These are phyloP conservation scores for Euclidia mi DNA, from an alignment of 2,888 invertebrate species.

Conservation along the genomic window DNA sequence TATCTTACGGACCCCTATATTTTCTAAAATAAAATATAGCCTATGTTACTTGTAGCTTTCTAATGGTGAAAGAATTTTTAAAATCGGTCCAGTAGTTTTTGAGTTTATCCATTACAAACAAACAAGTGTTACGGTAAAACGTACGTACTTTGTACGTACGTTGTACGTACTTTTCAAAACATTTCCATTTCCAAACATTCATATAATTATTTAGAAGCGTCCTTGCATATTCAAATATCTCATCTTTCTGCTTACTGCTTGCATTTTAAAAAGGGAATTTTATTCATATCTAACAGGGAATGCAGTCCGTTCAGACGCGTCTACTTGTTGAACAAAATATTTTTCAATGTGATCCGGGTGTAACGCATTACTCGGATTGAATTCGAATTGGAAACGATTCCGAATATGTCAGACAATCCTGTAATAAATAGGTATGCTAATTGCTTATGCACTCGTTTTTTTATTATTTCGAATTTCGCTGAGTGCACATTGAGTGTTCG, in stretches of 20 bases:
- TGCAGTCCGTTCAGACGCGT: conserved; percentile 26
- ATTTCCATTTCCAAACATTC: too few relatives aligned
- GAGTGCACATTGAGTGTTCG: conserved; percentile 38
- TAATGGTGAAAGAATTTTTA: too few relatives aligned
- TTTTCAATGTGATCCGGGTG: conserved; percentile 52
- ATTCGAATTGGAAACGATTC: conserved; percentile 58
- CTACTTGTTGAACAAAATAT: conserved; percentile 60
- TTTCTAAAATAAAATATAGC: too few relatives aligned
- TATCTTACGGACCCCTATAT: too few relatives aligned
- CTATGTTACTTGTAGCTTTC: too few relatives aligned
- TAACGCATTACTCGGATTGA: conserved; percentile 57
- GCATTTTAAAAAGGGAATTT: conserved; percentile 30
- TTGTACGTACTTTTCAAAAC: too few relatives aligned
- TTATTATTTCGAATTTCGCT: conserved; percentile 39
- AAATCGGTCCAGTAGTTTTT: too few relatives aligned
- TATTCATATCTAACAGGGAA: conserved; percentile 31
- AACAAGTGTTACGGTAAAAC: too few relatives aligned
- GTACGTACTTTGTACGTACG: too few relatives aligned
- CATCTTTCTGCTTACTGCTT: neutral
- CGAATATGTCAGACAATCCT: conserved; percentile 52
- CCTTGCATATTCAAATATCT: neutral
- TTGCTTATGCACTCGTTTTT: conserved; percentile 42
- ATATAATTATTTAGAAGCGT: too few relatives aligned
- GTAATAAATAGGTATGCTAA: conserved; percentile 55
- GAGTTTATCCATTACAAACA: too few relatives aligned